Base-by-base conservation (phyloP, 2,888 invertebrate genomes). In the Rotaria macrura region DNA sequence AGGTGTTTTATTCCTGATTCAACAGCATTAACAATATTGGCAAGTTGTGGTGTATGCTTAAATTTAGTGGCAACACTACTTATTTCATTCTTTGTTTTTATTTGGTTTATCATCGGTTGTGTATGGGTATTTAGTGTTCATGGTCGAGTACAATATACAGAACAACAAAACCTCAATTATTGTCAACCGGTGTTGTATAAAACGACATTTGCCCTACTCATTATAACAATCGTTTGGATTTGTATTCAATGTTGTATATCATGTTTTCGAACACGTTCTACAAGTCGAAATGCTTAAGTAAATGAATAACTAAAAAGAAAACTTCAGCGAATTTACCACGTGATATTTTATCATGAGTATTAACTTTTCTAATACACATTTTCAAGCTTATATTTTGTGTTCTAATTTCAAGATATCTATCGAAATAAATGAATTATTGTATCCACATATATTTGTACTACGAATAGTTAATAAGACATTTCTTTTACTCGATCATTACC, bases 61-160 rank as follows among this genome's bases (percentile, higher is more conserved):
- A 65, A 65, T 65, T 10, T 65, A 5, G 7, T 65, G 6, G 34
- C 34, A 34, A 34, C 34, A 20, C 7, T 20, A 14, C 3, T 65
- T 34, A 14, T 65, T 17, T 34, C 34, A 34, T 34, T 65, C 0
- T 34, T 65, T 20, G 20, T 65, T 23, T 34, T 65, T 65, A 65
- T 65, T 23, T 65, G 65, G 65, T 65, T 65, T 34, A 65, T 65
- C 34, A 0, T 65, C 2, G 83, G 83, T 29, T 84, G 85, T 43
- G 52, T 84, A 29, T 85, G 85, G 85, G 72, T 85, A 23, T 85
- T 84, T 84, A 72, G 84, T 9, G 10, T 34, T 14, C 38, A 9
- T 29, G 38, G 17, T 17, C 10, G 25, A 29, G 72, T 85, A 7
- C 29, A 40, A 34, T 84, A 40, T 72, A 1, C 65, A 84, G 20